These are phyloP conservation scores for Cryptomyrus ogoouensis DNA, from an alignment of 2,113 vertebrate genomes.

Conservation along the genomic window DNA sequence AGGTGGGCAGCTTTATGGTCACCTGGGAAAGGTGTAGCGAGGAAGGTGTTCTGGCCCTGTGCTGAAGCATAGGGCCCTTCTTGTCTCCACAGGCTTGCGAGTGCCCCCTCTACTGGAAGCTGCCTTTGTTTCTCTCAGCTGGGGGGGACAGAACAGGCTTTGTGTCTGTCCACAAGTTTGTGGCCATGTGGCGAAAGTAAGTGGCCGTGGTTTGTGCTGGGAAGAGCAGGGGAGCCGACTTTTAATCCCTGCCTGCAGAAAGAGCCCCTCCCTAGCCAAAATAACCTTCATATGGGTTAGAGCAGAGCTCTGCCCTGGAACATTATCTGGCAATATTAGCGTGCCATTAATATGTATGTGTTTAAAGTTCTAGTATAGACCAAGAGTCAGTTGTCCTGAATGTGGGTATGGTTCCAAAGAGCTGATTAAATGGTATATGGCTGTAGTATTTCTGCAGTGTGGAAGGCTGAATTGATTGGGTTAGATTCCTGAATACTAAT, in stretches of 20 bases:
- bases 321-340: background rate
- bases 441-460: constrained; percentile 26
- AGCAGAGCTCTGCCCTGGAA: constrained; percentile 12
- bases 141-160: constrained; percentile 86
- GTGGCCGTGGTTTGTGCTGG: constrained; percentile 48
- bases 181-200: constrained; percentile 98
- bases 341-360: background rate
- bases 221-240: background rate
- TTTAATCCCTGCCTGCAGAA: background rate
- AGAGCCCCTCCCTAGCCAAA: constrained; percentile 26
- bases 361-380: background rate
- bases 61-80: background rate
- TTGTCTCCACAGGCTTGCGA: constrained; percentile 73
- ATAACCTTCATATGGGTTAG: constrained; percentile 11
- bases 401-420: background rate
- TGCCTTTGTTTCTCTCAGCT: constrained; percentile 79
- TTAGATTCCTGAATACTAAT: constrained; percentile 45
- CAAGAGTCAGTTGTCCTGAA: background rate
- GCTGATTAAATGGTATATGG: constrained; percentile 30
- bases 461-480: constrained; percentile 29
- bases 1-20: background rate
- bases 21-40: background rate
- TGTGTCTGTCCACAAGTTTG: constrained; percentile 90
- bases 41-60: background rate
- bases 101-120: constrained; percentile 93